Conservation (phyloP, 2,888 invertebrate species). For the Steinernema carpocapsae region DNA sequence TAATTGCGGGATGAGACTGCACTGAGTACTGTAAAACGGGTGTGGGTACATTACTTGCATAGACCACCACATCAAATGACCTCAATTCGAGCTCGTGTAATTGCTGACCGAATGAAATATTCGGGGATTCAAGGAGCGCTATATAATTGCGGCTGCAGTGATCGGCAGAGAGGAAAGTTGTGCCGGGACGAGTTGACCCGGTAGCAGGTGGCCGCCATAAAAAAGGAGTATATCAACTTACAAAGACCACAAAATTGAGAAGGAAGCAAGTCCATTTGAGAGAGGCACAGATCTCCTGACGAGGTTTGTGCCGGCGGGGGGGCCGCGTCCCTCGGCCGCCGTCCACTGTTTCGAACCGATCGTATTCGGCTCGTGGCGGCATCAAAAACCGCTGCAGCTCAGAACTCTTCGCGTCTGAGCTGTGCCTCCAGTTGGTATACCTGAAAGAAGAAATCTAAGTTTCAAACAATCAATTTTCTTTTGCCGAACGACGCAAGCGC, state of each 20-base stretch:
- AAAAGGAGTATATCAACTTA: constrained; percentile 47
- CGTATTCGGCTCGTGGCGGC: constrained; percentile 44
- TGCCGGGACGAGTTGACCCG: neutral
- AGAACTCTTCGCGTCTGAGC: constrained; percentile 9
- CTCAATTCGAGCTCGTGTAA: constrained; percentile 23
- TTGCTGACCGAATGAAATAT: constrained; percentile 12
- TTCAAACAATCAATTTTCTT: neutral
- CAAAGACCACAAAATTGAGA: constrained; percentile 66
- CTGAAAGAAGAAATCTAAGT: constrained; percentile 8
- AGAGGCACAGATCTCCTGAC: constrained; percentile 68
- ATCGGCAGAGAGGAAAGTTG: neutral
- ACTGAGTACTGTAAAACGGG: too few species aligned
- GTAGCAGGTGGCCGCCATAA: neutral
- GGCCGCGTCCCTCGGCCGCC: constrained; percentile 28
- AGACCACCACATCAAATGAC: constrained; percentile 18
- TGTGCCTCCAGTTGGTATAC: constrained; percentile 16
- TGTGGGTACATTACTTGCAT: constrained; percentile 4
- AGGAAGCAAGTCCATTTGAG: constrained; percentile 68
- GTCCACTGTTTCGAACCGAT: constrained; percentile 41
- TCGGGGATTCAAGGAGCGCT: constrained; percentile 2
- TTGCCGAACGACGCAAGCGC: neutral
- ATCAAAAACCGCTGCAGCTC: constrained; percentile 28
- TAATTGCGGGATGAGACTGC: too few species aligned
- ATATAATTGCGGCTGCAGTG: constrained; percentile 27
- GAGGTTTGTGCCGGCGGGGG: constrained; percentile 54